Base-by-base conservation (phyloP, 2,888 invertebrate species). In the Muscina levida region DNA sequence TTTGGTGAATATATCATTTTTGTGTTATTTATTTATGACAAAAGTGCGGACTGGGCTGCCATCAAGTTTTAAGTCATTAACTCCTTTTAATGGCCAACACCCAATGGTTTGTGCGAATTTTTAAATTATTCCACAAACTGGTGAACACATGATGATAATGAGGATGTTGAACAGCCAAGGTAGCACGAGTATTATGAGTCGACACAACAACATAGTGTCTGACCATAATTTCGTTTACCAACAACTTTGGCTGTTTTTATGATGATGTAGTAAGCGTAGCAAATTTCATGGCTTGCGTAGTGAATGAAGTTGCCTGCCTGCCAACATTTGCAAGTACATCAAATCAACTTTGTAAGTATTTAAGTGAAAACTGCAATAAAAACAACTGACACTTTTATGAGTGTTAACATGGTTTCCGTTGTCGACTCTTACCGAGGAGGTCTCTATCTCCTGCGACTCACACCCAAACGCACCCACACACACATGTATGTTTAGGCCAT, bases 321-420 rank as follows among this genome's bases (percentile, higher is more conserved):
- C n/a, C n/a, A 59, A 11, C 17, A 19, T 62, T 24, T 72, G 68
- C 68, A 68, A 72, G 76, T 39, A 70, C 79, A 62, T 72, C 67
- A 73, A 56, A 76, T 65, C 70, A 76, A 76, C 70, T 80, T 80
- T 76, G 65, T 51, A 76, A 76, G 72, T 51, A 73, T 76, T 80
- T 80, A 76, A 80, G 79, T 80, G 72, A 80, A 80, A 80, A 80
- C 68, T 70, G 65, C 73, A 80, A 76, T 73, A 57, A 70, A 80
- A 76, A 10, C 62, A 39, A 68, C 48, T 65, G 65, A 80, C 70
- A 73, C 68, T 70, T 76, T 76, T 66, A 80, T 57, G 72, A 73
- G 51, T 26, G 26, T 75, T 59, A 70, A 70, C 56, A 66, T 59
- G 42, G 51, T 57, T 62, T 37, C 15, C 57, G 44, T 44, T 8